These are phyloP conservation scores for Chymomyza amoena DNA, from an alignment of 2,888 invertebrate species.

Conservation along the genomic window DNA sequence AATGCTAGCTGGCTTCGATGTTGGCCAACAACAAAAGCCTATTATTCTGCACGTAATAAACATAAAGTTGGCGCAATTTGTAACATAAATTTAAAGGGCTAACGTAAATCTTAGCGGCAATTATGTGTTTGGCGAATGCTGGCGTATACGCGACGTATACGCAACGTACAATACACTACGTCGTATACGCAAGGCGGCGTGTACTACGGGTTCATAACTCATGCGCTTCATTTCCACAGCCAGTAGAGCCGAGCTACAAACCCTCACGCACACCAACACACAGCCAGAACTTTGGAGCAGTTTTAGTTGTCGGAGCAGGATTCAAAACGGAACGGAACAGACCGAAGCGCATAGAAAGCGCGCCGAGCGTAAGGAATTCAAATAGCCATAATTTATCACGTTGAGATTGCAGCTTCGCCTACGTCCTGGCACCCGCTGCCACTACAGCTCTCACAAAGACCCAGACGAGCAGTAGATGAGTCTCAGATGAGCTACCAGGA, in stretches of 20 bases:
- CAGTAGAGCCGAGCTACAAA: slow-evolving; percentile 15
- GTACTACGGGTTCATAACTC: slow-evolving; percentile 57
- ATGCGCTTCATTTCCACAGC: slow-evolving; percentile 62
- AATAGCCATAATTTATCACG: slow-evolving; percentile 70
- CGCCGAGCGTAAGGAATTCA: slow-evolving; percentile 62
- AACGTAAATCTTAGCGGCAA: slow-evolving; percentile 70
- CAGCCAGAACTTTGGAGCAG: background rate
- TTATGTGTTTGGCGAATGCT: slow-evolving; percentile 62
- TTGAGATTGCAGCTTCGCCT: slow-evolving; percentile 65
- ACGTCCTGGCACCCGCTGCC: slow-evolving; percentile 15
- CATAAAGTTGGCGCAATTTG: slow-evolving; percentile 70
- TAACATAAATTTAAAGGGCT: slow-evolving; percentile 69
- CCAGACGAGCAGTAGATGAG: slow-evolving; percentile 45
- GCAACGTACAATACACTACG: background rate
- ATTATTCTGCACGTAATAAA: slow-evolving; percentile 71
- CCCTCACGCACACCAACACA: background rate
- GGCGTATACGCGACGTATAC: slow-evolving; percentile 44
- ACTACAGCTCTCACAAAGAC: background rate
- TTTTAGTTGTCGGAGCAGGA: background rate
- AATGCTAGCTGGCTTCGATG: slow-evolving; percentile 10
- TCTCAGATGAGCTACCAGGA: slow-evolving; percentile 18
- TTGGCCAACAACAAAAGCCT: slow-evolving; percentile 60
- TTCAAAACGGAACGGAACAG: slow-evolving; percentile 17
- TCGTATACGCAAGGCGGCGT: slow-evolving; percentile 34
- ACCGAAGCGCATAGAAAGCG: slow-evolving; percentile 3